Conservation (phyloP, 1,140 invertebrate genomes). For the Lucilia cuprina region DNA sequence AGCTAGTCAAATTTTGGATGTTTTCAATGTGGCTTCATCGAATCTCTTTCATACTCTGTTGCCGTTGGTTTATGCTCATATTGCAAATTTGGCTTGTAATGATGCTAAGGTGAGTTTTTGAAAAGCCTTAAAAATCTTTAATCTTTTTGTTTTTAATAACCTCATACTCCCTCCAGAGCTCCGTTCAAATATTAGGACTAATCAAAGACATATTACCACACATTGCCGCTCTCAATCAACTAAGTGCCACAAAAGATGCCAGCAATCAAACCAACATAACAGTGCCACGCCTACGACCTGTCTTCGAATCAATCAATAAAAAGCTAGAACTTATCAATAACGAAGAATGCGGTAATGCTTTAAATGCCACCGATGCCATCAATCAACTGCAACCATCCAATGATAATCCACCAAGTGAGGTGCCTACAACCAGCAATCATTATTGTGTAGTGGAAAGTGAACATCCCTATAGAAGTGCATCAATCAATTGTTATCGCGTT, state of each 20-base stretch:
- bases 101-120: constrained; percentile 75
- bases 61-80: constrained; percentile 81
- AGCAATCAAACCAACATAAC: constrained; percentile 1
- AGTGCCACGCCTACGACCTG: constrained; percentile 35
- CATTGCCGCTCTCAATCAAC: constrained; percentile 83
- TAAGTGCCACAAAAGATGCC: constrained; percentile 64
- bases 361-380: not conserved
- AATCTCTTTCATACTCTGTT: constrained; percentile 75
- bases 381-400: constrained; percentile 38
- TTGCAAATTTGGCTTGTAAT: constrained; percentile 79
- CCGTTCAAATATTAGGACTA: constrained; percentile 87
- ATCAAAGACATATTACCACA: constrained; percentile 92
- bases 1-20: constrained; percentile 51
- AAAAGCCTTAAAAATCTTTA: not conserved
- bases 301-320: constrained; percentile 39
- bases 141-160: too few species aligned
- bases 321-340: constrained; percentile 22
- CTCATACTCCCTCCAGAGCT: constrained; percentile 75
- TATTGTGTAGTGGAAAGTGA: constrained; percentile 95
- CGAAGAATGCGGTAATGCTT: constrained; percentile 14
- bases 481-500: constrained; percentile 88
- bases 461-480: constrained; percentile 93
- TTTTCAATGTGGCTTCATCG: constrained; percentile 58
- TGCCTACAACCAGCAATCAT: constrained; percentile 76
- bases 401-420: constrained; percentile 9